A percentile compares a stretch with the other conserved stretches of the same genome.
Evolutionary conservation across 2,888 invertebrate genomes (phyloP).

Genomic region (Notodonta dromedarius): DNA sequence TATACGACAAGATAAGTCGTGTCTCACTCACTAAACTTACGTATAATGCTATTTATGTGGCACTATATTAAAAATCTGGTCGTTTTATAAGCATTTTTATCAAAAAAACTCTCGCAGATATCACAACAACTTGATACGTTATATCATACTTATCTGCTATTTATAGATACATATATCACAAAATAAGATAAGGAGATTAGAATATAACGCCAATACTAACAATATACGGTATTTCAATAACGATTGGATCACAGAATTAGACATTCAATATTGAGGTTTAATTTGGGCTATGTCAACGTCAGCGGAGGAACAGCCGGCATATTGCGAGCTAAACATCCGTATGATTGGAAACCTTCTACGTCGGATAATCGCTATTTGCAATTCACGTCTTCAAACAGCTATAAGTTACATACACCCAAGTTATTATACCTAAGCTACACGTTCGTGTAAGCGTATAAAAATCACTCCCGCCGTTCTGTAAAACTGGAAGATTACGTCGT

Average conservation of each 20-base stretch:
- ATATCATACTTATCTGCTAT: background rate
- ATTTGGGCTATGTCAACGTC: constrained; percentile 60
- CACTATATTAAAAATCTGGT: constrained; percentile 5
- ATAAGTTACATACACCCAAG: constrained; percentile 16
- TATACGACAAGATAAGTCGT: constrained; percentile 48
- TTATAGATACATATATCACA: background rate
- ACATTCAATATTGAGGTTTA: constrained; percentile 60
- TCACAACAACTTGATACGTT: too few relatives aligned
- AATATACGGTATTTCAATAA: constrained; percentile 30
- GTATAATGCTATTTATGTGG: constrained; percentile 23
- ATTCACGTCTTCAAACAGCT: constrained; percentile 55
- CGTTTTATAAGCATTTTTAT: background rate
- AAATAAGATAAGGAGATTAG: background rate
- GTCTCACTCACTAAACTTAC: constrained; percentile 12
- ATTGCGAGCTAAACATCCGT: constrained; percentile 64
- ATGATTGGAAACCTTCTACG: constrained; percentile 60
- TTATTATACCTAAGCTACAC: constrained; percentile 20
- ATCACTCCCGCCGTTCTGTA: constrained; percentile 13
- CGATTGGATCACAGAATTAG: constrained; percentile 42
- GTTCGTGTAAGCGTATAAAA: constrained; percentile 14
- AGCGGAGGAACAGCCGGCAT: constrained; percentile 44
- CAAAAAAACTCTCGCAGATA: background rate
- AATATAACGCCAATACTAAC: background rate
- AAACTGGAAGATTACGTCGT: constrained; percentile 31
- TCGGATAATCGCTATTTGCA: constrained; percentile 63